These are phyloP conservation scores for Philaenus spumarius DNA, from an alignment of 1,140 invertebrate genomes.

Conservation along the genomic window DNA sequence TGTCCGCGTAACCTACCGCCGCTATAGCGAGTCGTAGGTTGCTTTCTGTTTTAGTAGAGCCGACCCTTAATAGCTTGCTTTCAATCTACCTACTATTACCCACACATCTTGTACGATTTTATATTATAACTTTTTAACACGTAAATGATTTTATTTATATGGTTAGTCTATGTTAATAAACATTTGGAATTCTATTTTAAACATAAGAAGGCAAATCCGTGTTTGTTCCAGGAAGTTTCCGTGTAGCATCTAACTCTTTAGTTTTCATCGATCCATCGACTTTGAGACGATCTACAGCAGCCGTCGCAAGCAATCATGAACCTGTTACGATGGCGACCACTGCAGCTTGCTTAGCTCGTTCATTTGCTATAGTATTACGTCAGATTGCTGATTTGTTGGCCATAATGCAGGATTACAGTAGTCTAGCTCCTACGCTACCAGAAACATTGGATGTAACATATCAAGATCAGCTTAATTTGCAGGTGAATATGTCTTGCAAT, in stretches of 20 bases:
- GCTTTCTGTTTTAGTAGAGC: no score
- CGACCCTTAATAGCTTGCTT: no score
- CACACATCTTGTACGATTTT: no score
- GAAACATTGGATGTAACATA: slow-evolving; percentile 46
- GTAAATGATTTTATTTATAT: no score
- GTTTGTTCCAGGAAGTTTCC: slow-evolving; percentile 24
- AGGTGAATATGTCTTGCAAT: no score
- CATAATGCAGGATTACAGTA: slow-evolving; percentile 64
- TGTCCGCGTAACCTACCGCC: no score
- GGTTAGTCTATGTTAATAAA: no score
- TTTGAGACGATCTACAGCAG: slow-evolving; percentile 69
- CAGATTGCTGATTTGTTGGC: slow-evolving; percentile 89
- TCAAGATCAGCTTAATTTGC: slow-evolving; percentile 62
- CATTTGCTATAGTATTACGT: slow-evolving; percentile 88
- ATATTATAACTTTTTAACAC: no score
- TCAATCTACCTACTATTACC: no score
- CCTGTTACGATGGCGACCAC: slow-evolving; percentile 91
- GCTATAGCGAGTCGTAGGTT: no score
- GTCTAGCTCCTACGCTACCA: slow-evolving; percentile 52
- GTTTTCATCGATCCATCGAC: slow-evolving; percentile 93
- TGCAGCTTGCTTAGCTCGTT: slow-evolving; percentile 82
- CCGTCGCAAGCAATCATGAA: slow-evolving; percentile 55
- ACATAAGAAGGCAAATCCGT: neutral
- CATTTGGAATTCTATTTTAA: neutral
- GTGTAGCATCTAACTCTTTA: slow-evolving; percentile 56